Evolutionary conservation across 1,140 invertebrate genomes (phyloP), one percentile per base, ranked within the genome.

Genomic region (Tetramorium parvispinum): DNA sequence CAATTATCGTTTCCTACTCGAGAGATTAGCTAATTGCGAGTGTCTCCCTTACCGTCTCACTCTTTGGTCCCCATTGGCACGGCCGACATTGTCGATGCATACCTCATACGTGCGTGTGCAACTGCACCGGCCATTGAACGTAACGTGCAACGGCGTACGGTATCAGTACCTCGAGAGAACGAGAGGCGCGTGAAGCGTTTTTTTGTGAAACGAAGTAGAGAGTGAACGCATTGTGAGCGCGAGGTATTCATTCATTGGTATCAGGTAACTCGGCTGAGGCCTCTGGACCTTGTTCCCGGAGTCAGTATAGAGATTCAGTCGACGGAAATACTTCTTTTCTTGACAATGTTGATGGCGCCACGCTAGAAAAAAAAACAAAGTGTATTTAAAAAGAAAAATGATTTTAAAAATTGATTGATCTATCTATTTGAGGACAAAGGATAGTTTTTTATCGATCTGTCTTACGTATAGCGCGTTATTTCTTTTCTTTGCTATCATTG

Each of bases 21-120:
- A 87, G 91, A 94, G 92, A 93, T 93, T 93, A 93, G 92, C 92
- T 93, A 93, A 94, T 93, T 94, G 92, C 90, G 55, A 89, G 46
- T 81, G 66, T 88, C 75, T 87, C 85, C 49, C 70, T 79, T 75
- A 75, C 73, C 61, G 18, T 77, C 70, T 83, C 87, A 78, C 82
- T 86, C 83, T 32, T 55, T 46, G 37, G 75, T 21, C 77, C 70
- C 53, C 51, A 55, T 81, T 66, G 70, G 82, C 68, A 16, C 63
- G 75, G 49, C 27, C 40, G 24, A n/a, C 43, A 83, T 83, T 81
- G 59, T 79, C 83, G 82, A 57, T 86, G 81, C 82, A 46, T 24
- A 51, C 18, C 51, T 77, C 51, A 76, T 65, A 68, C 75, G 90
- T 82, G 85, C 57, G 63, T 87, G 75, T 85, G 85, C 66, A 82